Conservation (phyloP, 2,888 invertebrate species). For the Coenonympha glycerion region DNA sequence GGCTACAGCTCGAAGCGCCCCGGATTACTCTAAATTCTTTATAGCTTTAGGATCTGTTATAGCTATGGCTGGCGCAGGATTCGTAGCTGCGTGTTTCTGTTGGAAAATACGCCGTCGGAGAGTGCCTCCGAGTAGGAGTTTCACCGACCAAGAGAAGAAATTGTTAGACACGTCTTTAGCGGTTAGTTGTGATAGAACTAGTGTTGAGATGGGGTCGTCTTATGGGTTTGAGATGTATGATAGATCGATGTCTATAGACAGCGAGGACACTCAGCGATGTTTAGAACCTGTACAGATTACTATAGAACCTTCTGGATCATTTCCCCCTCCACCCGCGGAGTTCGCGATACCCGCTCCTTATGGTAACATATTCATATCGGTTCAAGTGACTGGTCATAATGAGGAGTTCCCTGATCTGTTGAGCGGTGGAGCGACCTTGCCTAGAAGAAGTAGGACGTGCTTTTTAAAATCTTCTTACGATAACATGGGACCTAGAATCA, state of each 20-base stretch:
- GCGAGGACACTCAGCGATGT: constrained; percentile 63
- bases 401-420: constrained; percentile 88
- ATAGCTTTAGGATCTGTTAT: constrained; percentile 82
- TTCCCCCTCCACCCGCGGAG: constrained; percentile 67
- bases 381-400: constrained; percentile 82
- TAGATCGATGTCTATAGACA: constrained; percentile 66
- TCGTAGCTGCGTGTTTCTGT: constrained; percentile 65
- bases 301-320: constrained; percentile 67
- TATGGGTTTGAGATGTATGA: constrained; percentile 74
- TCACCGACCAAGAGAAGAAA: constrained; percentile 92
- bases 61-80: constrained; percentile 79
- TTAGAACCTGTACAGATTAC: constrained; percentile 79
- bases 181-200: constrained; percentile 79
- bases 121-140: constrained; percentile 80
- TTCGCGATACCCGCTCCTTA: constrained; percentile 69
- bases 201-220: constrained; percentile 77
- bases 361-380: constrained; percentile 90
- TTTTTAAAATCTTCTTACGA: constrained; percentile 84
- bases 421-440: constrained; percentile 68
- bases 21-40: constrained; percentile 82
- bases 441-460: constrained; percentile 68
- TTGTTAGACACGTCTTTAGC: constrained; percentile 84
- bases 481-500: constrained; percentile 92
- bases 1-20: constrained; percentile 84
- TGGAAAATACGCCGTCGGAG: constrained; percentile 84